Evolutionary conservation across 2,113 vertebrate species (phyloP), one percentile per base, ranked within the genome.

Genomic region (Falcunculus frontatus): DNA sequence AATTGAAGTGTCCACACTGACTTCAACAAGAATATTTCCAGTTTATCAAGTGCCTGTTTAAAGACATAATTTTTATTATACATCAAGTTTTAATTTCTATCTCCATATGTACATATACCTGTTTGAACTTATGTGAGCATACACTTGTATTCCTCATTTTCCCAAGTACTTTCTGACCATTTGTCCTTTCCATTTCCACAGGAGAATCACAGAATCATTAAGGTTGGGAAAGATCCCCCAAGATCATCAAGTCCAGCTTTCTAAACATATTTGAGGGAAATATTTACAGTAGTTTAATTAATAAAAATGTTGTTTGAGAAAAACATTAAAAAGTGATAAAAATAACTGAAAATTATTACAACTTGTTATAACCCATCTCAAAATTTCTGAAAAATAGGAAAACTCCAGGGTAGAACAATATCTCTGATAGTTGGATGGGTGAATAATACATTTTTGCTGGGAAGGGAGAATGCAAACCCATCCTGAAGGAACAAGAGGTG

Each of bases 111-210:
- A 9, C 4, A 10, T 32, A 5, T 14, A n/a, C 9, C 16, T 68
- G 44, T 73, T 62, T 68, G 63, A 42, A 32, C 14, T 16, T 9
- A 2, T 32, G 23, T 30, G 62, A 79, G 9, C 9, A 6, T 2
- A 7, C 4, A 7, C 3, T 13, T 49, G 9, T 10, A 33, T 23
- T 79, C 47, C 25, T 64, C 30, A 23, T 64, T 64, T 87, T 47
- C 18, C 44, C n/a, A 3, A 1, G 1, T 32, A 1, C 0, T 57
- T 84, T 69, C n/a, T 72, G 8, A 33, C 20, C 60, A 7, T 80
- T 65, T 75, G 13, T 29, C 55, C 55, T 91, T 69, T 80, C 55
- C 18, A 21, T 65, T 74, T 75, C 47, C 44, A 55, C 42, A 26
- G 26, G 11, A 70, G 16, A 63, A 44, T 42, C 12, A 33, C 1